phyloP scores from a whole-genome alignment of 2,888 invertebrate genomes.

The Pollenia amentaria region DNA sequence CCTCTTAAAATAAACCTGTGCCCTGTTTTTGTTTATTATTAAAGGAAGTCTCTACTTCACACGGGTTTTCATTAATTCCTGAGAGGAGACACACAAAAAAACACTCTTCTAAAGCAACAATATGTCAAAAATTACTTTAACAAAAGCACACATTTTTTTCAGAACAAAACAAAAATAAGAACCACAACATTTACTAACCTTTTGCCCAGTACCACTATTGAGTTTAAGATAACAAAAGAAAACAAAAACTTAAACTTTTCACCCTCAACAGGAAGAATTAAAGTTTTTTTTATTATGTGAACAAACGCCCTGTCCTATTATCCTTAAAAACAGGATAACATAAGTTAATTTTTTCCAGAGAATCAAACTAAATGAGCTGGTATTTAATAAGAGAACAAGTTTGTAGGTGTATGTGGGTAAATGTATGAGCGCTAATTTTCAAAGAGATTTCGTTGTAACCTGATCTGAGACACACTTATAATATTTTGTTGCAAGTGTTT shows the following conservation, averaged over 20 bases:
- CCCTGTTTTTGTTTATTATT: slow-evolving; percentile 22
- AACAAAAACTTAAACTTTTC: slow-evolving; percentile 40
- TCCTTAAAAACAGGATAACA: slow-evolving; percentile 74
- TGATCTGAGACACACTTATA: slow-evolving; percentile 71
- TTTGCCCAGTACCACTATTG: slow-evolving; percentile 42
- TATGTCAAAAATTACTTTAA: slow-evolving; percentile 72
- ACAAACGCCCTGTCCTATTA: slow-evolving; percentile 47
- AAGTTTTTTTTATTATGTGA: slow-evolving; percentile 10
- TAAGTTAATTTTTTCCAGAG: slow-evolving; percentile 75
- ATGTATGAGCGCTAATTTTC: slow-evolving; percentile 70
- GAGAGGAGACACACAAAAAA: slow-evolving; percentile 39
- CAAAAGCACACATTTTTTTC: slow-evolving; percentile 54
- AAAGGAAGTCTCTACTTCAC: slow-evolving; percentile 71
- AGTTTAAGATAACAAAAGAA: slow-evolving; percentile 14
- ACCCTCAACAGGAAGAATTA: slow-evolving; percentile 66
- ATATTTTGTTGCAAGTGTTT: slow-evolving; percentile 69
- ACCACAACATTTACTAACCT: slow-evolving; percentile 64
- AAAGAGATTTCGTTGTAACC: slow-evolving; percentile 67
- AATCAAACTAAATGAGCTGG: slow-evolving; percentile 75
- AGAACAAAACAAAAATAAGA: slow-evolving; percentile 46
- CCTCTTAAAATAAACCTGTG: slow-evolving; percentile 58
- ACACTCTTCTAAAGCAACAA: slow-evolving; percentile 66
- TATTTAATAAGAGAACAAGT: slow-evolving; percentile 19
- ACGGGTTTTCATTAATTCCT: slow-evolving; percentile 22
- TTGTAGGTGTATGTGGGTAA: not conserved